Base-by-base conservation (phyloP, 2,113 vertebrate genomes). In the Sturnira hondurensis region DNA sequence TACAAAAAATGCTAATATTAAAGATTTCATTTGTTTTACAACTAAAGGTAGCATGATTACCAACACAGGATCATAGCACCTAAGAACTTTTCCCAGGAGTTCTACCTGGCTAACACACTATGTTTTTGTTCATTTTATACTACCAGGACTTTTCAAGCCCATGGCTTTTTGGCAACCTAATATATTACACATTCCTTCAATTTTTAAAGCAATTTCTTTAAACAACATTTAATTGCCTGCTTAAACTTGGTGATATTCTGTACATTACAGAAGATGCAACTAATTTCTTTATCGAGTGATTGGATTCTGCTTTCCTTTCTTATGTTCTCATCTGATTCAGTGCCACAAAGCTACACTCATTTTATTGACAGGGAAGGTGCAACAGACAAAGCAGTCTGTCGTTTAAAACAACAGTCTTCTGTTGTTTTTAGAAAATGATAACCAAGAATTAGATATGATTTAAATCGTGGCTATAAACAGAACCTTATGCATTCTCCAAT, bases 391-490 rank as follows among this genome's bases (percentile, higher is more conserved):
- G 70, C 43, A 65, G 22, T 56, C 63, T 93, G 61, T 63, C 78
- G 54, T 67, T 91, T 67, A 88, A 54, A 54, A 54, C 52, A 20
- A 54, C 52, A 54, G 52, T 54, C 16, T 93, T 14, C 26, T 70
- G 1, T 50, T 88, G 56, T 33, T 89, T 93, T 89, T 80, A 68
- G 5, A 91, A 87, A 96, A 91, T 87, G 33, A 74, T 70, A 81
- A 47, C 58, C 63, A 81, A 83, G 63, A 61, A 85, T 80, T 87
- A 90, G 74, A 33, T 47, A 67, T 86, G n/a, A 54, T 24, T 63
- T 38, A 95, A 95, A 89, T 54, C n/a, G 93, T 36, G 5, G 20
- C 54, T 90, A 33, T 50, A 90, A 71, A 86, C 8, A 90, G 19
- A 91, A 87, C 4, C 31, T 73, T 63, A n/a, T 28, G 45, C 54